Conservation (phyloP, 2,113 vertebrate genomes). For the Physeter macrocephalus region DNA sequence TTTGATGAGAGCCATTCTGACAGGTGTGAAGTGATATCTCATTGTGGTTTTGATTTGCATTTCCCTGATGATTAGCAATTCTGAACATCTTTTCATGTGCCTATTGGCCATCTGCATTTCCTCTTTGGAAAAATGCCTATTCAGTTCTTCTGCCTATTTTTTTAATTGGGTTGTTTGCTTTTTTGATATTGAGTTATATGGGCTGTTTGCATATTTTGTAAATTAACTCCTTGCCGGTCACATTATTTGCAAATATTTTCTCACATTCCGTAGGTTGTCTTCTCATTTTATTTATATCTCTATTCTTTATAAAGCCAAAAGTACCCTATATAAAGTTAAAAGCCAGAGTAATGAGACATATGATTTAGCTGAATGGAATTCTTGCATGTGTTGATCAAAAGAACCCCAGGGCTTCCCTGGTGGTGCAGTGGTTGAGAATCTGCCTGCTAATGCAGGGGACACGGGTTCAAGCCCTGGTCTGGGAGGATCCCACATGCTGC, state of each 20-base stretch:
- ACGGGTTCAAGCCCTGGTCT: too few relatives aligned
- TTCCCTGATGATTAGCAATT: not conserved
- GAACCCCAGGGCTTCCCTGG: too few relatives aligned
- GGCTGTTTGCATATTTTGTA: not conserved
- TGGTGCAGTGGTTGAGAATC: too few relatives aligned
- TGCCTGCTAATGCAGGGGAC: too few relatives aligned
- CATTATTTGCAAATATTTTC: not conserved
- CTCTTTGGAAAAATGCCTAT: not conserved
- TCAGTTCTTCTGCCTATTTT: not conserved
- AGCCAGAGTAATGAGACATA: conserved; percentile 32
- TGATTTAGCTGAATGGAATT: conserved; percentile 59
- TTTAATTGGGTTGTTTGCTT: not conserved
- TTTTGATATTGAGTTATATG: not conserved
- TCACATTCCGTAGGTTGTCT: not conserved
- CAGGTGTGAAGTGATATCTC: not conserved
- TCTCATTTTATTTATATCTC: conserved; percentile 63
- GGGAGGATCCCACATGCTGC: too few relatives aligned
- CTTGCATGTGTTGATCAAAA: conserved; percentile 27
- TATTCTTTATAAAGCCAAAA: conserved; percentile 66
- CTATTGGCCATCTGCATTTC: not conserved
- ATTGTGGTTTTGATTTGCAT: not conserved
- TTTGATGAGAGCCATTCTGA: not conserved
- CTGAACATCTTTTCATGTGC: not conserved
- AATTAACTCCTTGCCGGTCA: not conserved
- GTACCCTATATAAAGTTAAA: not conserved